A percentile compares a stretch with the other conserved stretches of the same genome.
Conservation (phyloP, 2,797 vertebrate genomes). For the Alauda arvensis region DNA sequence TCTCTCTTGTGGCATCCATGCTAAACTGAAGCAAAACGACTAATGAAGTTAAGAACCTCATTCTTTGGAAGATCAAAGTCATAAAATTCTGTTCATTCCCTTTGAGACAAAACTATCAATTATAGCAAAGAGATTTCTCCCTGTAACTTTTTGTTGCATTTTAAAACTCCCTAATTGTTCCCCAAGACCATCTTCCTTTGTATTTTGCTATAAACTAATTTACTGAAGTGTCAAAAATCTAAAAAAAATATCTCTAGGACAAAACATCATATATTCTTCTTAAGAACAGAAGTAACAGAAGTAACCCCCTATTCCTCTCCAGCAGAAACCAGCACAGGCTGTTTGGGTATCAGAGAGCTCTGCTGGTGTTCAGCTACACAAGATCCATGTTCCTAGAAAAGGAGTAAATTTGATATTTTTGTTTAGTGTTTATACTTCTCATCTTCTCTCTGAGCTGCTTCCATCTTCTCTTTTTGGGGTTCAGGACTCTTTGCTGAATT, state of each 20-base stretch:
- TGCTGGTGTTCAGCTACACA: not conserved
- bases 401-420: not conserved
- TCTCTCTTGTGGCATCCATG: not conserved
- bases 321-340: not conserved
- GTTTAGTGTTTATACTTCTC: not conserved
- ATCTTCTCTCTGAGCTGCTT: not conserved
- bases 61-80: constrained; percentile 29
- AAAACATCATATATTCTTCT: not conserved
- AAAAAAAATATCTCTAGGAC: not conserved
- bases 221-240: not conserved
- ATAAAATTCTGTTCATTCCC: not conserved
- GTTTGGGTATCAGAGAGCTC: not conserved
- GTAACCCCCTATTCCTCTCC: not conserved
- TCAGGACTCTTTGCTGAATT: not conserved
- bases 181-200: not conserved
- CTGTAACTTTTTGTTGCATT: not conserved
- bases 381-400: not conserved
- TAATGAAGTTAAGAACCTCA: not conserved
- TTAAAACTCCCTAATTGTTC: not conserved
- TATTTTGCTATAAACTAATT: not conserved
- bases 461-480: not conserved
- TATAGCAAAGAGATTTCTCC: not conserved
- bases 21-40: not conserved
- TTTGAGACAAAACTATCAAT: not conserved
- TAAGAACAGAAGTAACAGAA: not conserved